Base-by-base conservation (phyloP, 2,113 vertebrate species). In the Charina bottae region DNA sequence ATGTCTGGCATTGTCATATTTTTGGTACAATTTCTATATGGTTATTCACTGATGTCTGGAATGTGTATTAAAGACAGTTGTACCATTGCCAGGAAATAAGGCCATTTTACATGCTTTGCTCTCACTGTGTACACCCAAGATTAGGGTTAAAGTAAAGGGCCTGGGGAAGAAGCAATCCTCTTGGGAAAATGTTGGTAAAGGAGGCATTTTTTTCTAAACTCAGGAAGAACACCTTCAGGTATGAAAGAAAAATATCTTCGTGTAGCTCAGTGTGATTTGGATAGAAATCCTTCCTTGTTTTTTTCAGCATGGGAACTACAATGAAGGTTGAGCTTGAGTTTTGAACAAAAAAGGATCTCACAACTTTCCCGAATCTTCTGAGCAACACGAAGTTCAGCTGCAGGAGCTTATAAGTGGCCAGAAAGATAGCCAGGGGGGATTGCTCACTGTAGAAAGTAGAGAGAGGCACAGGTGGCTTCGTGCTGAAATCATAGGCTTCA, bases 371-470 rank as follows among this genome's bases (percentile, higher is more conserved):
- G 10, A n/a, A 55, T 53, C 55, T 88, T 55, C 21, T 7, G 8
- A n/a, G 2, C 0, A n/a, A 33, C 9, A n/a, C 28, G 28, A 3
- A 0, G 4, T 10, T 28, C 23, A 62, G 6, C 26, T 28, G 54
- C 19, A 58, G 7, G 33, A 3, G 33, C 33, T 4, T 78, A 78
- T 78, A 78, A 42, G 33, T 42, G 72, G 72, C 7, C 6, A 9
- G 17, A 78, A 78, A 87, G 0, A 21, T 10, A 58, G 28, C 42
- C 26, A 33, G 17, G 54, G 23, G 9, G 53, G 28, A 86, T 58
- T 88, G 94, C 97, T 97, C 96, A 98, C 97, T 97, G 95, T 97
- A 93, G 94, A 98, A 98, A 90, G 97, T 97, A 93, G 97, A 97
- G 93, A 98, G 95, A n/a, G 96, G 96, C 59, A 97, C 11, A 0